These are phyloP conservation scores for Maccullochella peelii DNA, from an alignment of 2,113 vertebrate genomes.

Conservation along the genomic window DNA sequence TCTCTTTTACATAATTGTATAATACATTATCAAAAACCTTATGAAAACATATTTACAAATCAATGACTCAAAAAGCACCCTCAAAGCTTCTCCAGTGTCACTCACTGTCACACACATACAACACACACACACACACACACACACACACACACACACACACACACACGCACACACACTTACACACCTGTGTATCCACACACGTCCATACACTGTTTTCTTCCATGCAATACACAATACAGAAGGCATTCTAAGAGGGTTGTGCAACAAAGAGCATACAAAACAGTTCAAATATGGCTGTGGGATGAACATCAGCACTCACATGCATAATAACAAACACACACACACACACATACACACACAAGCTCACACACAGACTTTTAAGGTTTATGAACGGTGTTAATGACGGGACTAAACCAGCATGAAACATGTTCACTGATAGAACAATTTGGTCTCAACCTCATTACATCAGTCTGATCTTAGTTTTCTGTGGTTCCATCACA, in stretches of 20 bases:
- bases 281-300: slow-evolving; percentile 80
- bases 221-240: slow-evolving; percentile 76
- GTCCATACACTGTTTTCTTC: slow-evolving; percentile 44
- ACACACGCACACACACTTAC: slow-evolving; percentile 35
- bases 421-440: slow-evolving; percentile 20
- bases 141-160: slow-evolving; percentile 8
- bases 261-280: slow-evolving; percentile 83
- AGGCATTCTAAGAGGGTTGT: slow-evolving; percentile 83
- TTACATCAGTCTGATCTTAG: slow-evolving; percentile 25
- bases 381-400: slow-evolving; percentile 33
- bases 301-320: slow-evolving; percentile 69
- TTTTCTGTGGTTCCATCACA: slow-evolving; percentile 32
- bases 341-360: slow-evolving; percentile 16
- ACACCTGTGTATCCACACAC: slow-evolving; percentile 40
- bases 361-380: slow-evolving; percentile 4
- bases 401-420: slow-evolving; percentile 24
- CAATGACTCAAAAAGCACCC: slow-evolving; percentile 80
- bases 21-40: slow-evolving; percentile 86
- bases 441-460: slow-evolving; percentile 21
- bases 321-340: slow-evolving; percentile 61
- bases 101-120: slow-evolving; percentile 14
- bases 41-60: slow-evolving; percentile 87
- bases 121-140: slow-evolving; percentile 29
- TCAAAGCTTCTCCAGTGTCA: slow-evolving; percentile 56
- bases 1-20: slow-evolving; percentile 82